Base-by-base conservation (phyloP, 2,888 invertebrate species). In the Pachycephus smyrnensis region DNA sequence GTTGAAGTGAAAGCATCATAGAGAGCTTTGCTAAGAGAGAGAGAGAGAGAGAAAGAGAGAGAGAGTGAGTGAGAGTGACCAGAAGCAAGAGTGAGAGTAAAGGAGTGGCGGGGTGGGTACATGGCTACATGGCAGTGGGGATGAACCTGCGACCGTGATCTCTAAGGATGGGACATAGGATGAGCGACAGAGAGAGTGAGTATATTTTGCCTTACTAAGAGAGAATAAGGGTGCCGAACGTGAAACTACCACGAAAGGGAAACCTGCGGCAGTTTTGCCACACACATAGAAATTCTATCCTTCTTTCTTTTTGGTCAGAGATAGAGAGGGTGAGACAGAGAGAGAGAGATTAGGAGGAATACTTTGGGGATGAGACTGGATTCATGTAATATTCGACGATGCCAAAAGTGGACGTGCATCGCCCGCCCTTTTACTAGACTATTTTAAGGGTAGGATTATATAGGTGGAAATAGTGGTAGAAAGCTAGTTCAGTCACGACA, bases 71-170 rank as follows among this genome's bases (percentile, higher is more conserved):
- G 68, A 15, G 69, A 23, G 36, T 31, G 69, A 77, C 69, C 73
- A 76, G 79, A 79, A 73, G 81, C 36, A 77, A 77, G 80, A 78
- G 79, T 78, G 71, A 79, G 88, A 82, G 87, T 83, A 88, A 86
- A 91, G 91, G 89, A 90, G 90, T 89, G 90, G 91, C 92, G 92
- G 92, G 92, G 40, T 40, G 40, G 40, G 15, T 15, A 15, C 40
- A 15, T 6, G 15, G 40, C 15, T 40, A 40, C 92, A 92, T 80
- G 83, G 79, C 76, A 81, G 69, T 32, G 69, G 68, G 73, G 77
- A 73, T 55, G 68, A 77, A 77, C 73, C 77, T 77, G 77, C 77
- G 74, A 74, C 73, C 77, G 77, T 68, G 68, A 69, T 69, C 69
- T 69, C 69, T 32, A 32, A 69, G 69, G 69, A n/a, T 69, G 69